Base-by-base conservation (phyloP, 2,113 vertebrate genomes). In the Speoplatyrhinus poulsoni region DNA sequence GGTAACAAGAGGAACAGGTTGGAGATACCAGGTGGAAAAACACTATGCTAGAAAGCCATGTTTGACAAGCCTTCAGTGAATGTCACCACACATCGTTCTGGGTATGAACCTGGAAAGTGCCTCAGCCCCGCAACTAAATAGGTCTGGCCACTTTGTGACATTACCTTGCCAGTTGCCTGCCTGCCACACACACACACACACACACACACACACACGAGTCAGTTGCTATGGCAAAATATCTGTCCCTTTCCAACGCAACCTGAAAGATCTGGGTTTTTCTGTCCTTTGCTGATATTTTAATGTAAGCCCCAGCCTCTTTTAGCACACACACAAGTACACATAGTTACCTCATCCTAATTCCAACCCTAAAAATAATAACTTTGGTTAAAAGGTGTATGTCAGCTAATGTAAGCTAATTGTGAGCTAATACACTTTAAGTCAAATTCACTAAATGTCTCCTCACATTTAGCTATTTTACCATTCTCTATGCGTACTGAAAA, bases 221-320 rank as follows among this genome's bases (percentile, higher is more conserved):
- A 10, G 69, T 72, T 80, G 65, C 61, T 67, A 72, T 75, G 69
- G 46, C 77, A 71, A 56, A 55, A 70, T 32, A 60, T 32, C n/a
- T 52, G 13, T 32, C 50, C 15, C 41, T 57, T 53, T 73, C 33
- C 46, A 60, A 26, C 19, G 60, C 62, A 55, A 57, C 32, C 46
- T 46, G 19, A 54, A 70, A 54, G 32, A 26, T 26, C 26, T 26
- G 26, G 26, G 26, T 26, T 26, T 26, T 26, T 26, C 26, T 26
- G 26, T 26, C 26, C 26, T 26, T 26, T 26, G 26, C 26, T 26
- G 26, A 26, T 26, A 26, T 26, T 26, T 26, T 26, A 26, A 26
- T 26, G 26, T 26, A 26, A 26, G 26, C 26, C 26, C 26, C 26
- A 26, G 26, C 26, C 2, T 26, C 26, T 26, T 26, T 26, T 26